Base-by-base conservation (phyloP, 1,140 invertebrate genomes). In the Drosophila sp. region DNA sequence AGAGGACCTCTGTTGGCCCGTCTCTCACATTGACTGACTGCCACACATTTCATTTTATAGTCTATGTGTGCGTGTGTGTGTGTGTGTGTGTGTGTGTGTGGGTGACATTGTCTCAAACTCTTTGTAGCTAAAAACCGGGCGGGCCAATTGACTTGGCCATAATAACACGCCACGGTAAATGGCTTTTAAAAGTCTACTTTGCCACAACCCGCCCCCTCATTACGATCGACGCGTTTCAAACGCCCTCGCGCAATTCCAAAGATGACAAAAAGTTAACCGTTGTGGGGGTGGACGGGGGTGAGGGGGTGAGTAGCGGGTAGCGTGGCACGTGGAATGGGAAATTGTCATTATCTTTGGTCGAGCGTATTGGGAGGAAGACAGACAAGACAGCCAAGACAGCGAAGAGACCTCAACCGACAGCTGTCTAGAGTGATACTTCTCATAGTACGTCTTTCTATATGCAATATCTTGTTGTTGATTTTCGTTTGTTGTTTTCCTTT, bases 101-200 rank as follows among this genome's bases (percentile, higher is more conserved):
- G 40, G 34, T 41, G 59, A 40, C 66, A 70, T 75, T 65, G 61
- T 78, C 70, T 81, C 62, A 63, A 69, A 51, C 45, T 59, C 59
- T 63, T 48, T 73, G 36, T 58, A 16, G 70, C 66, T 61, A 54
- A 81, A 78, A 74, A 59, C 43, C 75, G 71, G 78, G 82, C 78
- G 70, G 66, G 75, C 81, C 82, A 84, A 84, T 84, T 81, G 81
- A 86, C 65, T 86, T 81, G 81, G 81, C 78, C 81, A 74, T 86
- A 86, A 86, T 86, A 86, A 87, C 81, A 87, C 83, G 82, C 82
- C 82, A 87, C 67, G 76, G 83, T 83, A 87, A 87, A 87, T 87
- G 78, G 83, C 83, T 87, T 87, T 87, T 87, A 89, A 89, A 87
- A 87, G 83, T 87, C 83, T 87, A 87, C 82, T 87, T 87, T 87